Conservation (phyloP, 1,140 invertebrate species). For the Bacillus rossius region DNA sequence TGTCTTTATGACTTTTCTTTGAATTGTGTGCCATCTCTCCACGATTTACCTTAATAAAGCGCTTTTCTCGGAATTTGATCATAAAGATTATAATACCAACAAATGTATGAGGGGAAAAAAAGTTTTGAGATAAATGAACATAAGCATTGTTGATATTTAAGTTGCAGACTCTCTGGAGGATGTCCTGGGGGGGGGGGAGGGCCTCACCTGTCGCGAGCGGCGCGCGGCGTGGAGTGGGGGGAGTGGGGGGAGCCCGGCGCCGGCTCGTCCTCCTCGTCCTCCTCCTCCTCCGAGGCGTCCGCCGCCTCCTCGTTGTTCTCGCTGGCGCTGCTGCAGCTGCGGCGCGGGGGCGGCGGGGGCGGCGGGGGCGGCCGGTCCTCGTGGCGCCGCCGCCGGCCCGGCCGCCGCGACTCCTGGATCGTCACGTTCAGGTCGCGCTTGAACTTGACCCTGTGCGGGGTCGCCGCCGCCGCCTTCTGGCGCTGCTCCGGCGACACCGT, state of each 20-base stretch:
- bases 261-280: constrained; percentile 23
- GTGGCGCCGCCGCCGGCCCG: constrained; percentile 13
- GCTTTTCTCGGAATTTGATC: too few species aligned
- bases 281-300: constrained; percentile 43
- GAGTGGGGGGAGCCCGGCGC: background rate
- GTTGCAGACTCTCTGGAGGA: too few species aligned
- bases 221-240: background rate
- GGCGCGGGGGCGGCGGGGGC: constrained; percentile 23
- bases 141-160: too few species aligned
- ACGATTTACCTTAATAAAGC: too few species aligned
- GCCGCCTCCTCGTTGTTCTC: constrained; percentile 36
- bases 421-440: constrained; percentile 35
- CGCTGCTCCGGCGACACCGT: constrained; percentile 75
- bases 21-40: too few species aligned
- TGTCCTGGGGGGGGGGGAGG: too few species aligned
- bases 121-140: too few species aligned
- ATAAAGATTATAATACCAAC: too few species aligned
- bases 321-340: constrained; percentile 2
- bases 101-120: too few species aligned
- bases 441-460: constrained; percentile 12
- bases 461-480: constrained; percentile 10
- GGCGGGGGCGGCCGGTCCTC: background rate
- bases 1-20: too few species aligned
- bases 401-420: constrained; percentile 25
- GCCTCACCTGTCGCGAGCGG: background rate